Conservation (phyloP, 2,113 vertebrate species). For the Eidolon helvum region DNA sequence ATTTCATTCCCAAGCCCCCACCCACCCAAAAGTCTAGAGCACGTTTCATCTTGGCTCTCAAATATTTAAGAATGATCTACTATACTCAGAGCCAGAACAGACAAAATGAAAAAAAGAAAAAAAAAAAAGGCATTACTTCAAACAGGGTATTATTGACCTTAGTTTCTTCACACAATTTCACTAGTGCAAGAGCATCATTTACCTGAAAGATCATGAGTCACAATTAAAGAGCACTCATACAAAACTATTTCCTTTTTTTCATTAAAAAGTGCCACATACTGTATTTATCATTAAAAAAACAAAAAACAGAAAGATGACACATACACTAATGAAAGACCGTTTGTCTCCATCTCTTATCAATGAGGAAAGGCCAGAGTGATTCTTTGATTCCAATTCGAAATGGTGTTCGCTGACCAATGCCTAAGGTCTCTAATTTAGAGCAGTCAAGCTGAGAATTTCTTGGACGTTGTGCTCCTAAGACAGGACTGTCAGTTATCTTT, state of each 20-base stretch:
- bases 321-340: slow-evolving; percentile 92
- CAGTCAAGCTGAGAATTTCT: slow-evolving; percentile 92
- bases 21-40: slow-evolving; percentile 33
- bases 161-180: slow-evolving; percentile 68
- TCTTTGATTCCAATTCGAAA: slow-evolving; percentile 91
- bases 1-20: slow-evolving; percentile 35
- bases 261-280: slow-evolving; percentile 86
- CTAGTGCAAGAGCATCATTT: slow-evolving; percentile 85
- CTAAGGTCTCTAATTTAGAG: slow-evolving; percentile 91
- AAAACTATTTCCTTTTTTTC: slow-evolving; percentile 85
- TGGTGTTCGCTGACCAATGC: slow-evolving; percentile 89
- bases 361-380: slow-evolving; percentile 96
- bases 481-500: slow-evolving; percentile 92
- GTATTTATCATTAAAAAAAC: slow-evolving; percentile 69
- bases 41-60: slow-evolving; percentile 66
- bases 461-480: slow-evolving; percentile 88
- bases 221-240: slow-evolving; percentile 84
- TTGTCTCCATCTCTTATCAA: slow-evolving; percentile 96
- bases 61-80: slow-evolving; percentile 68
- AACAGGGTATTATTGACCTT: slow-evolving; percentile 70
- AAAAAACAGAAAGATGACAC: not conserved
- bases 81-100: slow-evolving; percentile 58
- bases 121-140: slow-evolving; percentile 52
- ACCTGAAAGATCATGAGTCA: slow-evolving; percentile 82
- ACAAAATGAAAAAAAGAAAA: slow-evolving; percentile 54